A percentile compares a stretch with the other conserved stretches of the same genome.
Conservation (phyloP, 2,888 invertebrate species). For the Mesorhabditis spiculigera region DNA sequence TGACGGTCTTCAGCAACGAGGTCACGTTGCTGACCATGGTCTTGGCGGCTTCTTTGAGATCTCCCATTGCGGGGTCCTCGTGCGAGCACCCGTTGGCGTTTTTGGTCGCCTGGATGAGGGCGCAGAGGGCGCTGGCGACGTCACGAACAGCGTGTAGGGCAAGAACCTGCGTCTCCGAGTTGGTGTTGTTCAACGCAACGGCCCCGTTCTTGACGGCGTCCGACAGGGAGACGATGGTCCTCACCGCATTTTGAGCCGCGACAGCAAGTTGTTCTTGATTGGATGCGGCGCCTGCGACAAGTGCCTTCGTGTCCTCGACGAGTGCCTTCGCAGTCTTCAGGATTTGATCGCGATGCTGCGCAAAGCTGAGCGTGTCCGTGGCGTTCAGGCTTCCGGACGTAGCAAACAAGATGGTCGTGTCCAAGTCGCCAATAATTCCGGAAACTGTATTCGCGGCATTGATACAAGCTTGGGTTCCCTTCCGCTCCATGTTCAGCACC, state of each 20-base stretch:
- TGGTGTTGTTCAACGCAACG: conserved; percentile 84
- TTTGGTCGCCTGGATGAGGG: conserved; percentile 93
- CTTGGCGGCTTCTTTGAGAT: conserved; percentile 95
- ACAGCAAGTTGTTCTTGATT: conserved; percentile 81
- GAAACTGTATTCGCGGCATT: conserved; percentile 96
- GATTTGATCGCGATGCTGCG: conserved; percentile 48
- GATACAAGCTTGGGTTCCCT: conserved; percentile 91
- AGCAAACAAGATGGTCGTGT: conserved; percentile 98
- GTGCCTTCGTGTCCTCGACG: conserved; percentile 96
- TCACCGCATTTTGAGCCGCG: conserved; percentile 93
- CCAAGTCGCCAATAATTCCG: conserved; percentile 91
- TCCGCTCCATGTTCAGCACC: conserved; percentile 68
- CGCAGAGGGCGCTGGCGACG: conserved; percentile 91
- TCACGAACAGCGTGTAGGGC: conserved; percentile 96
- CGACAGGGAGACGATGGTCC: conserved; percentile 90
- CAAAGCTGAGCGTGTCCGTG: conserved; percentile 71
- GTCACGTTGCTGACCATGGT: conserved; percentile 99
- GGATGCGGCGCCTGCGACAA: conserved; percentile 77
- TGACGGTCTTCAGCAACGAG: conserved; percentile 93
- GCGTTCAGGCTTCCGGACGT: conserved; percentile 94
- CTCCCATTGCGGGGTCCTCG: conserved; percentile 74
- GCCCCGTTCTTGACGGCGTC: conserved; percentile 97
- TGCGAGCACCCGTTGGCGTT: conserved; percentile 68
- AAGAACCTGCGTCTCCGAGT: conserved; percentile 88
- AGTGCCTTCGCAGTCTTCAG: conserved; percentile 94